Evolutionary conservation across 2,113 vertebrate species (phyloP).

Genomic region (Uropsilus gracilis): DNA sequence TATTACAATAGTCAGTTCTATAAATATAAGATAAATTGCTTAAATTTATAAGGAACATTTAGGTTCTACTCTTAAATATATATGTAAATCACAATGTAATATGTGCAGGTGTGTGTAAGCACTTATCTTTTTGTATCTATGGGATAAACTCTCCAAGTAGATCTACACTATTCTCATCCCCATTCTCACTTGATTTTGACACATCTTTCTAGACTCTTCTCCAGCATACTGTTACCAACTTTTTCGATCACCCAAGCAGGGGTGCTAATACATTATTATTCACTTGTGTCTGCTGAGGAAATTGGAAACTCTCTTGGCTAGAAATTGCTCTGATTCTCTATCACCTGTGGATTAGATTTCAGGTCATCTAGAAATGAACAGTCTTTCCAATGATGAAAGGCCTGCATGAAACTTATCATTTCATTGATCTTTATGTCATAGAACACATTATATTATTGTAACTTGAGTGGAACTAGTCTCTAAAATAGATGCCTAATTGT

Average conservation of each 20-base stretch:
- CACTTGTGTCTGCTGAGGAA: neutral
- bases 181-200: neutral
- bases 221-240: neutral
- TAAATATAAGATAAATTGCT: neutral
- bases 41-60: neutral
- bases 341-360: neutral
- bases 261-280: neutral
- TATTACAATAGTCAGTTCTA: neutral
- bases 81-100: neutral
- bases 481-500: neutral
- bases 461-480: neutral
- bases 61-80: neutral
- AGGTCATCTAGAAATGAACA: neutral
- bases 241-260: neutral
- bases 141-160: neutral
- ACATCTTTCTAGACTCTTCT: neutral
- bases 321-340: conserved; percentile 9
- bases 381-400: neutral
- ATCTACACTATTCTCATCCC: neutral
- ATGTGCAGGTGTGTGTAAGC: neutral
- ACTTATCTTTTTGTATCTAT: neutral
- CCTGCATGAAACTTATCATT: neutral
- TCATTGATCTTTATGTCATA: neutral
- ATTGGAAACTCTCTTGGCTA: neutral
- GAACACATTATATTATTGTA: neutral